A percentile compares a stretch with the other conserved stretches of the same genome.
Conservation (phyloP, 2,888 invertebrate genomes). For the Oscheius myriophilus region DNA sequence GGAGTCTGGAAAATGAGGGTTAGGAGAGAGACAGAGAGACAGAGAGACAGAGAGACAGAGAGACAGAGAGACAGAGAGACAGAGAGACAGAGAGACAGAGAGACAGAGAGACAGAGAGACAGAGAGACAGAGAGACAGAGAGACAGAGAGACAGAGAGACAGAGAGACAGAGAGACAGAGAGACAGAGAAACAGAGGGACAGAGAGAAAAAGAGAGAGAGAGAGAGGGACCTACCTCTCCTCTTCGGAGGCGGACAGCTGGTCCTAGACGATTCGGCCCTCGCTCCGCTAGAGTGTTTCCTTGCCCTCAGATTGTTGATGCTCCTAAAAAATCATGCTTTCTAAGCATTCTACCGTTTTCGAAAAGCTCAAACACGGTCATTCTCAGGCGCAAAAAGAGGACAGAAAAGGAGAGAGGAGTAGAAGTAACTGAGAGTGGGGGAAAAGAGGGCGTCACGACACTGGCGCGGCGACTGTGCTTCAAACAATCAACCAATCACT, state of each 20-base stretch:
- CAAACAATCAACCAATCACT: too few species aligned
- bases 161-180: too few species aligned
- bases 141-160: too few species aligned
- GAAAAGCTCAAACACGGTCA: conserved; percentile 15
- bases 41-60: too few species aligned
- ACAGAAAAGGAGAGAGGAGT: too few species aligned
- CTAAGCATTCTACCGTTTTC: too few species aligned
- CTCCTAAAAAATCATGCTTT: conserved; percentile 34
- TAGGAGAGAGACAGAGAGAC: neutral
- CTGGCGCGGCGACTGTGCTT: too few species aligned
- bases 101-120: too few species aligned
- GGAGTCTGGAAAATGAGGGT: conserved; percentile 38
- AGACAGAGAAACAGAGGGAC: too few species aligned
- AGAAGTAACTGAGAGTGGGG: neutral
- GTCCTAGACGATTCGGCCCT: conserved; percentile 30
- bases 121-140: too few species aligned
- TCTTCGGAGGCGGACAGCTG: conserved; percentile 50
- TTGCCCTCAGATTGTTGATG: conserved; percentile 46
- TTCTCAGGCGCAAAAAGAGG: too few species aligned
- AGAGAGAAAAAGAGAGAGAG: neutral
- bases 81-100: neutral
- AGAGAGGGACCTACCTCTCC: conserved; percentile 33
- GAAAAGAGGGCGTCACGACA: too few species aligned
- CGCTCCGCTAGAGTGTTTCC: conserved; percentile 34
- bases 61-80: neutral